Base-by-base conservation (phyloP, 2,888 invertebrate genomes). In the Ochropleura leucogaster region DNA sequence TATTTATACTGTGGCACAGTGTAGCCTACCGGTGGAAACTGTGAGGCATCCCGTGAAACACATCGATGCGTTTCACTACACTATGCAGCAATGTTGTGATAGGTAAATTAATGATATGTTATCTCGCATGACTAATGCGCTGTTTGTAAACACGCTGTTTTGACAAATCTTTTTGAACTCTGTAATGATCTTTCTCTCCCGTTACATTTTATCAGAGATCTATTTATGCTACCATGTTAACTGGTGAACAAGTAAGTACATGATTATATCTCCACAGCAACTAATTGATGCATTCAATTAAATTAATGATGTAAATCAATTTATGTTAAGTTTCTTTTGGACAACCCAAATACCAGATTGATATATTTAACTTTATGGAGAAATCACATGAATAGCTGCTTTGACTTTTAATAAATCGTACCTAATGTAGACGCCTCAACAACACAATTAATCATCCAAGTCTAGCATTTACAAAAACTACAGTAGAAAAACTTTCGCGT, bases 21-120 rank as follows among this genome's bases (percentile, higher is more conserved):
- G 63, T 64, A 16, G 30, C 16, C 47, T 46, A 42, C 59, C 85
- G 71, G 81, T 88, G 88, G 78, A 89, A 89, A 89, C 89, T 88
- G 82, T 90, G 85, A 90, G 90, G 87, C 87, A 88, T 88, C 89
- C 73, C 83, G 81, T 82, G 83, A 82, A 87, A 88, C 79, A 80
- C 90, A 91, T 90, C 89, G 83, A 72, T 85, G 84, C 74, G 84
- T 87, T 86, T 88, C 85, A 92, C 91, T 91, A 88, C 84, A 85
- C 85, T 88, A 79, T 73, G 71, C 72, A 71, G 67, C 82, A 86
- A 87, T 88, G 87, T 89, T 90, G 85, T 87, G 88, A 91, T 91
- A 74, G 74, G 80, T 86, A 77, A 87, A 89, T 90, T 87, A 89
- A 90, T 91, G 84, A 84, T 68, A 53, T 42, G 74, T 62, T 72